Evolutionary conservation across 2,888 invertebrate genomes (phyloP).

Genomic region (Formica aserva): DNA sequence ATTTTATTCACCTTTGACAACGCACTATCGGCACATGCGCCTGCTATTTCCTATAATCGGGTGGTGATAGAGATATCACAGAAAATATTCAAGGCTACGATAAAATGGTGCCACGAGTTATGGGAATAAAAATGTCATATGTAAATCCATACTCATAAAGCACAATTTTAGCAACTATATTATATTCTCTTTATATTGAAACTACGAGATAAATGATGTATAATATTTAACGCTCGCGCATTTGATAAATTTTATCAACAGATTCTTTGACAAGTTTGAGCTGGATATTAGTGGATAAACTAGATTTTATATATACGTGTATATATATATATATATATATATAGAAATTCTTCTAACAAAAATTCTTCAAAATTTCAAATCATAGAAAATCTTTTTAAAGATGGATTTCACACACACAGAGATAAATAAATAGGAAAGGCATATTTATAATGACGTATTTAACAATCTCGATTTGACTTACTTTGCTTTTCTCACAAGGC

Average conservation of each 20-base stretch:
- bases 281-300: neutral
- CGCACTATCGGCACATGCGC: neutral
- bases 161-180: neutral
- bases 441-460: neutral
- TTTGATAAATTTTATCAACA: neutral
- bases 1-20: neutral
- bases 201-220: neutral
- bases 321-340: no score
- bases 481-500: neutral
- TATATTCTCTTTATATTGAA: neutral
- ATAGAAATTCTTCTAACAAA: neutral
- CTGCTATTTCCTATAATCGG: neutral
- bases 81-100: neutral
- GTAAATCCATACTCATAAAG: neutral
- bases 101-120: neutral
- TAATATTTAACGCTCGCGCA: neutral
- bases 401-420: neutral
- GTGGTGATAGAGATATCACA: neutral
- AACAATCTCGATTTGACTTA: neutral
- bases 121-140: neutral
- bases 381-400: neutral
- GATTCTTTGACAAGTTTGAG: neutral
- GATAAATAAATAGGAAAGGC: neutral
- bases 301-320: neutral
- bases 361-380: neutral